Percentiles rank a stretch among this genome's conserved stretches.
These are phyloP conservation scores for Haliclystus octoradiatus DNA, from an alignment of 30 jellyfish, hydroid and myxozoan species.

Conservation along the genomic window DNA sequence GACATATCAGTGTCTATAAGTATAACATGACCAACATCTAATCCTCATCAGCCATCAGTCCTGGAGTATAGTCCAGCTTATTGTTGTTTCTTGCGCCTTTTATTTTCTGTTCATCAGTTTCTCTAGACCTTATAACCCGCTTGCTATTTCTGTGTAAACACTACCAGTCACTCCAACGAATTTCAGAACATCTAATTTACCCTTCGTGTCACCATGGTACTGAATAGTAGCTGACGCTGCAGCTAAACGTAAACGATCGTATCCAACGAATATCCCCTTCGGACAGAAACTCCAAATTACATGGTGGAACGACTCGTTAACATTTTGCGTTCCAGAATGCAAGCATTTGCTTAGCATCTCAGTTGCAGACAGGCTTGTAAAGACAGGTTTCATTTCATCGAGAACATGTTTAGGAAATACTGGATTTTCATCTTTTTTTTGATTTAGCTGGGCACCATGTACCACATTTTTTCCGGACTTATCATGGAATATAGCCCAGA, in stretches of 20 bases:
- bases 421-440: no score
- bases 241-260: neutral
- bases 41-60: no score
- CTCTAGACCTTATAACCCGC: neutral
- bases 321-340: neutral
- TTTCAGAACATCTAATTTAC: neutral
- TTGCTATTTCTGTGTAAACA: no score
- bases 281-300: neutral
- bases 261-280: neutral
- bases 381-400: constrained; percentile 3
- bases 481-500: neutral
- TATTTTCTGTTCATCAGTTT: neutral
- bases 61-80: no score
- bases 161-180: no score
- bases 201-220: neutral
- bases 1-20: no score
- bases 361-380: neutral
- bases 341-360: neutral
- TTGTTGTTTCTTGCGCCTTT: neutral
- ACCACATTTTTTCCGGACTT: neutral
- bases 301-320: constrained; percentile 1
- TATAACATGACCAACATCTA: no score
- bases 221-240: neutral
- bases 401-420: neutral
- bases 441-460: neutral